Conservation (phyloP, 2,113 vertebrate genomes). For the Garra rufa region DNA sequence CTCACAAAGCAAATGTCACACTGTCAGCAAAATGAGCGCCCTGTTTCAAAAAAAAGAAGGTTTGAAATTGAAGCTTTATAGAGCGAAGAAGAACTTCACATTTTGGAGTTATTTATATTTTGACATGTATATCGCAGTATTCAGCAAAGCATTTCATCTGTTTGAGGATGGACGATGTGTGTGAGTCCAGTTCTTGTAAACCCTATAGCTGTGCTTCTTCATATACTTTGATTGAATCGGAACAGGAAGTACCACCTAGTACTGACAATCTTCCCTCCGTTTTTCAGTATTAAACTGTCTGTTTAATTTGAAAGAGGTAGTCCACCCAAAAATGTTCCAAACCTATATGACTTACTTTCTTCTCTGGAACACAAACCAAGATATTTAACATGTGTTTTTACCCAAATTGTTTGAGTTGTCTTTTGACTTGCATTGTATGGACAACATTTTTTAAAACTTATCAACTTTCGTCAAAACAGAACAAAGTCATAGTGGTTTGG, state of each 20-base stretch:
- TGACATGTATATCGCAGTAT: constrained; percentile 13
- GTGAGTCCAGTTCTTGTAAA: background rate
- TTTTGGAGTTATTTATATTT: constrained; percentile 40
- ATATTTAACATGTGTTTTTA: no score
- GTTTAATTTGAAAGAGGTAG: background rate
- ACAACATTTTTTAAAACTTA: background rate
- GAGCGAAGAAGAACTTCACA: constrained; percentile 65
- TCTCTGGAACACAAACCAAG: no score
- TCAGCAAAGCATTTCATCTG: background rate
- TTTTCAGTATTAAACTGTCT: background rate
- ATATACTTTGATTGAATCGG: background rate
- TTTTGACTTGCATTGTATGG: background rate
- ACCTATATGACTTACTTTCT: background rate
- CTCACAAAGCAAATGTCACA: constrained; percentile 82
- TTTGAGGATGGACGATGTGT: background rate
- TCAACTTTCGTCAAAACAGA: background rate
- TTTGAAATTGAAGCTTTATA: constrained; percentile 43
- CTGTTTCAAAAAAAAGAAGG: constrained; percentile 10
- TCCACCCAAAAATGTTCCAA: background rate
- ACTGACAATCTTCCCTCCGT: background rate
- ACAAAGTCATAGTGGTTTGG: no score
- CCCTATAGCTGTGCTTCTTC: background rate
- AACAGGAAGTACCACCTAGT: background rate
- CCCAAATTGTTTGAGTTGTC: background rate
- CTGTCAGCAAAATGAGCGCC: constrained; percentile 70